These are phyloP conservation scores for Alouatta palliata DNA, from an alignment of 2,113 vertebrate genomes.

Conservation along the genomic window DNA sequence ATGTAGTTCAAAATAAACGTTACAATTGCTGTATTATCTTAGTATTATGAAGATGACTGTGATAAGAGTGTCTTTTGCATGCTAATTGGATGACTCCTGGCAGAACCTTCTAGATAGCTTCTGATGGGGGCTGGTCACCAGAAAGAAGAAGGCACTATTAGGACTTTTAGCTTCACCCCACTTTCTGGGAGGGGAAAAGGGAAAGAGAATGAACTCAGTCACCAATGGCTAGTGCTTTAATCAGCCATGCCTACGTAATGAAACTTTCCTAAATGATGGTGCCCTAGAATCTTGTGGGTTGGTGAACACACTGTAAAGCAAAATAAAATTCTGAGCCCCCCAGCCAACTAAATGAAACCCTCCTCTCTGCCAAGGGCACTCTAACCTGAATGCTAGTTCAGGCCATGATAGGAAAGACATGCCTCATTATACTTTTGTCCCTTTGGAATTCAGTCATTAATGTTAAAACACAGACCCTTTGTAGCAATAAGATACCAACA, in stretches of 20 bases:
- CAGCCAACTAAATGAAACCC: no score
- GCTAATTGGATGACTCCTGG: neutral
- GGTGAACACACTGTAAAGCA: neutral
- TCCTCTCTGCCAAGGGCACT: no score
- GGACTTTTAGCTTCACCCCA: neutral
- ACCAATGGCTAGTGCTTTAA: neutral
- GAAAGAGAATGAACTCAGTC: neutral
- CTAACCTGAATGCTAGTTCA: no score
- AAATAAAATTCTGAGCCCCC: no score
- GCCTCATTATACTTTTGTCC: no score
- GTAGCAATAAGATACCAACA: no score
- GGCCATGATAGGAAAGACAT: no score
- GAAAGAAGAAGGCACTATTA: neutral
- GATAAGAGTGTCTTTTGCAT: neutral
- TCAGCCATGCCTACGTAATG: neutral
- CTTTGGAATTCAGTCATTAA: no score
- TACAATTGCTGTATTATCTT: neutral
- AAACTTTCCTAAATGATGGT: neutral
- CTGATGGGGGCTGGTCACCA: neutral
- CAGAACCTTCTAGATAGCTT: neutral
- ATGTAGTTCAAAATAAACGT: neutral
- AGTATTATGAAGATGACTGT: neutral
- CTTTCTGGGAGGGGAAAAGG: neutral
- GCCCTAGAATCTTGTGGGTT: slow-evolving; percentile 8
- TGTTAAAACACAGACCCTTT: no score